Percentiles rank a stretch among this genome's conserved stretches.
phyloP scores from a whole-genome alignment of 2,113 vertebrate genomes.

The Lethenteron reissneri region DNA sequence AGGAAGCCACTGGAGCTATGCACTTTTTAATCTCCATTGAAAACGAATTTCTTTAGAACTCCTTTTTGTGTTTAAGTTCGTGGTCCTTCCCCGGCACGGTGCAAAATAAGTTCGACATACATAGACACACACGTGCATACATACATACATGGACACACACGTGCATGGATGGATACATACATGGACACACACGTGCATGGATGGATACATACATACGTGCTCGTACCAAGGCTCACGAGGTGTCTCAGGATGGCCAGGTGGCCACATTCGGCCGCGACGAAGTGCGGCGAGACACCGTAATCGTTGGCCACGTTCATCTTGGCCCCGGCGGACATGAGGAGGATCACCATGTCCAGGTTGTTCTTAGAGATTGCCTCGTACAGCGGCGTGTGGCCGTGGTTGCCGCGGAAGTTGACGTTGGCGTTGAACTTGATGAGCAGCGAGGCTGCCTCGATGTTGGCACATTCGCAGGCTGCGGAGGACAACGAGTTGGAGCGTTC shows the following conservation, averaged over 20 bases:
- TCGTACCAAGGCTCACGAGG: slow-evolving; percentile 40
- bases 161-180: too few species aligned
- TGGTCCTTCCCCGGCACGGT: too few species aligned
- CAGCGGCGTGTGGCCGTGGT: slow-evolving; percentile 52
- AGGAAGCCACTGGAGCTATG: too few species aligned
- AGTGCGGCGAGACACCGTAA: slow-evolving; percentile 57
- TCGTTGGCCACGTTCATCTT: slow-evolving; percentile 40
- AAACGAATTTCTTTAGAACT: too few species aligned
- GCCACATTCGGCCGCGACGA: slow-evolving; percentile 61
- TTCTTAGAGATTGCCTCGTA: slow-evolving; percentile 50
- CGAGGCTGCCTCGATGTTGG: slow-evolving; percentile 29
- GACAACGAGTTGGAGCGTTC: too few species aligned
- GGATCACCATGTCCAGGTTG: slow-evolving; percentile 53
- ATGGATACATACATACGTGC: too few species aligned
- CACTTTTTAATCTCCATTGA: too few species aligned
- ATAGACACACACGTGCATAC: too few species aligned
- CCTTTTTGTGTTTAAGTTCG: too few species aligned
- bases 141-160: too few species aligned
- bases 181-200: too few species aligned
- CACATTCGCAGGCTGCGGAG: slow-evolving; percentile 49
- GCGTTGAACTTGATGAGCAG: slow-evolving; percentile 34
- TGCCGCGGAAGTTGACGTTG: slow-evolving; percentile 35
- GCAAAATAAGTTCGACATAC: too few species aligned
- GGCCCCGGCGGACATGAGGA: slow-evolving; percentile 49
- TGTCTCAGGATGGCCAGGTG: slow-evolving; percentile 39